Percentiles rank a stretch among this genome's conserved stretches.
These are phyloP conservation scores for Chesias legatella DNA, from an alignment of 2,888 invertebrate species.

Conservation along the genomic window DNA sequence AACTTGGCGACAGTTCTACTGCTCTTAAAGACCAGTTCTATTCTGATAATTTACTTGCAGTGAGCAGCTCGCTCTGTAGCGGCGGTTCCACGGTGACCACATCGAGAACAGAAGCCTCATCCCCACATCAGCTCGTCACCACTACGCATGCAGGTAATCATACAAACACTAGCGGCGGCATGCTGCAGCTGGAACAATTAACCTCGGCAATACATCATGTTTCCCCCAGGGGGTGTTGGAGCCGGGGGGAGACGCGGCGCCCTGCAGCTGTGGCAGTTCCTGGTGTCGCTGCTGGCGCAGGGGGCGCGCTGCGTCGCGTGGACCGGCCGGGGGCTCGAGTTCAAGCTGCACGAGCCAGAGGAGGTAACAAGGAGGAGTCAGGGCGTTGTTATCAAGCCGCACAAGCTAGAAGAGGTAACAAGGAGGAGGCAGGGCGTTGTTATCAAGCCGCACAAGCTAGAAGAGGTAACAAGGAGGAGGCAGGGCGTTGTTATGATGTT, in stretches of 20 bases:
- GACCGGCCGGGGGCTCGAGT: constrained; percentile 97
- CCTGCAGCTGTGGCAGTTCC: constrained; percentile 96
- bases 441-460: no score
- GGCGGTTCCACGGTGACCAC: constrained; percentile 17
- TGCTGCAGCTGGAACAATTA: no score
- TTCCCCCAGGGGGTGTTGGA: constrained; percentile 2
- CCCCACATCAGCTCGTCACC: constrained; percentile 56
- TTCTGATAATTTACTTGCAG: constrained; percentile 30
- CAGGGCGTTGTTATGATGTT: no score
- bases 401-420: no score
- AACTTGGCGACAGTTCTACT: no score
- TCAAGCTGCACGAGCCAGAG: constrained; percentile 97
- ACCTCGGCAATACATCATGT: no score
- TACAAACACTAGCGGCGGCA: no score
- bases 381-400: no score
- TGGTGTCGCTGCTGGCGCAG: constrained; percentile 88
- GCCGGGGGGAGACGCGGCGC: constrained; percentile 85
- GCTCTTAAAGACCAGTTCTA: no score
- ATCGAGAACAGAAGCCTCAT: constrained; percentile 43
- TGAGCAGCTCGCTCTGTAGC: constrained; percentile 51
- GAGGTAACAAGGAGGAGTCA: constrained; percentile 85
- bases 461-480: no score
- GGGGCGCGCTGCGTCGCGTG: constrained; percentile 92
- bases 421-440: no score
- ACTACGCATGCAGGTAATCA: constrained; percentile 63